Evolutionary conservation across 2,888 invertebrate genomes (phyloP), one percentile per base, ranked within the genome.

Genomic region (Tillus elongatus): DNA sequence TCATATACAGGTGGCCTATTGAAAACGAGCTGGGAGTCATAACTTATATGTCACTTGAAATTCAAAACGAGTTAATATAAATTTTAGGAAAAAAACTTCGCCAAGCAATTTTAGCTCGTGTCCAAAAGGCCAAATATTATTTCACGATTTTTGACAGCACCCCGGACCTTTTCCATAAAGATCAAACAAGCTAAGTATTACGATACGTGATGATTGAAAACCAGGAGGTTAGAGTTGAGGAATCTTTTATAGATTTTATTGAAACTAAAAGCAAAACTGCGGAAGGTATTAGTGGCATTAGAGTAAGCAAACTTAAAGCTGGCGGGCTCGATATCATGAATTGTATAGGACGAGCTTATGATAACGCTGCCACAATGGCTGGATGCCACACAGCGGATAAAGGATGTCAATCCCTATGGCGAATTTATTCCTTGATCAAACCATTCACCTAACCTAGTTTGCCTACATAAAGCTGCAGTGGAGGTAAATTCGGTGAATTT

Each of bases 291-390:
- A 15, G 36, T 30, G 33, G 46, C 9, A 49, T 50, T 43, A 52
- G 45, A 40, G 12, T 47, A 42, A 39, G 12, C 27, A 50, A 46
- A 35, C 29, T 45, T 30, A 10, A 40, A 34, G 15, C 27, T 38
- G 44, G 46, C 34, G 48, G 46, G 4, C 36, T 48, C 11, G 50
- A 52, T 37, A 49, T 52, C 28, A 40, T 31, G 14, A 45, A 52
- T 35, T 52, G 47, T 38, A 47, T 48, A 47, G 49, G 47, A 6
- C 50, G 49, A 43, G 52, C 44, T 33, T 49, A 53, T 35, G 50
- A 51, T 41, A 53, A 50, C 41, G 50, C 46, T 43, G 47, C 47
- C 29, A 32, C 33, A 4, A 49, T 47, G 44, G 43, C 45, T 30
- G 49, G 49, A 39, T 24, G 24, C 24, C 24, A 24, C 24, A 24